Base-by-base conservation (phyloP, 1,140 invertebrate genomes). In the Delia radicum region DNA sequence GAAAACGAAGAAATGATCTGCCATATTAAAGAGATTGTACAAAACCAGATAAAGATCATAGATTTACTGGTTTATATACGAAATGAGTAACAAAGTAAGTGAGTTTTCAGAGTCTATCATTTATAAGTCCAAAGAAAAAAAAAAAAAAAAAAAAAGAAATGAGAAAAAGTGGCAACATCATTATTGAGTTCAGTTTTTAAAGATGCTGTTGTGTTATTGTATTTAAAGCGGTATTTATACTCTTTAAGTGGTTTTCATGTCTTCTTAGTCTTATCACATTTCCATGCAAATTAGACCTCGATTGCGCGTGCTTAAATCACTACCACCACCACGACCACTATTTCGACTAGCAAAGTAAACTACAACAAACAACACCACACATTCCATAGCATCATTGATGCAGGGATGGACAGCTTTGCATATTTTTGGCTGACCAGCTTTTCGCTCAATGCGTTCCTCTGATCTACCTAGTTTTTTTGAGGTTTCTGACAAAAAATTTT, bases 231-330 rank as follows among this genome's bases (percentile, higher is more conserved):
- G 42, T 48, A 48, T 48, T 48, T 48, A 15, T 10, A 37, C 33
- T 2, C 6, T 48, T n/a, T 18, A 48, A 48, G 46, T 37, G 33
- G 33, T 37, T 37, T 37, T 7, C n/a, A n/a, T n/a, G n/a, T 37
- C 33, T 28, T n/a, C 5, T 15, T 63, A 15, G 13, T 46, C 37
- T 55, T 73, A 73, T 73, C 37, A 55, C 7, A 55, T 73, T 2
- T 42, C 72, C 26, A 73, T 73, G 72, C 72, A 73, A 73, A 73
- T 73, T 73, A 46, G 72, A 37, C 37, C 72, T 46, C 33, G 71
- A 73, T 73, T 73, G 37, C 71, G 71, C 71, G 29, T 73, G 71
- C 33, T 24, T 73, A 27, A 48, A 12, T 24, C 26, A n/a, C n/a
- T n/a, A n/a, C n/a, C 12, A 26, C 28, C 67, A 33, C 13, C 67